A percentile compares a stretch with the other conserved stretches of the same genome.
phyloP scores from a whole-genome alignment of 2,113 vertebrate species.

The Choloepus hoffmanni region DNA sequence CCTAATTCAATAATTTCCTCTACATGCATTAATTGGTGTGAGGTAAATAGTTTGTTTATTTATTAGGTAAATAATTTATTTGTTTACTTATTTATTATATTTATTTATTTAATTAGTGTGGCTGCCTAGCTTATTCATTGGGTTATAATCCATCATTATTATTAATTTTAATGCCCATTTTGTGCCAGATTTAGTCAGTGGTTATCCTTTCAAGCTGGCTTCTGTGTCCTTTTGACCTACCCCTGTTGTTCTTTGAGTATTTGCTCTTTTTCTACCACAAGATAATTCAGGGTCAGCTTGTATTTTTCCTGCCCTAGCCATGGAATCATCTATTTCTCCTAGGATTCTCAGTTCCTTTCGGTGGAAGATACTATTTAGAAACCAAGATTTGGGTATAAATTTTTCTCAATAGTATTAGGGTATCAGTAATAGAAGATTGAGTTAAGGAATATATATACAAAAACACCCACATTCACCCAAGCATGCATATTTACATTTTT shows the following conservation, averaged over 20 bases:
- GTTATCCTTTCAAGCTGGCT: background rate
- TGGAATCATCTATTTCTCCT: background rate
- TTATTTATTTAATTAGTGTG: background rate
- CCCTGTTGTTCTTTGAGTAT: background rate
- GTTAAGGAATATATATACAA: background rate
- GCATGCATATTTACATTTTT: background rate
- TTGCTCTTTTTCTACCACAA: background rate
- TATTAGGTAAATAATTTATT: too few species aligned
- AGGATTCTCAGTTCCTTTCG: background rate
- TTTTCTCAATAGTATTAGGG: background rate
- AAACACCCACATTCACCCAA: fast-evolving
- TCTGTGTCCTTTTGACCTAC: background rate
- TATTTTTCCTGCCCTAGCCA: background rate
- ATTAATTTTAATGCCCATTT: background rate
- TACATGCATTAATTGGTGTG: background rate
- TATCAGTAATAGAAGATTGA: background rate
- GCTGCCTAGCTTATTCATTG: background rate
- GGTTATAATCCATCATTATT: background rate
- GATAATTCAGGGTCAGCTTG: background rate
- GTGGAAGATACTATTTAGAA: background rate
- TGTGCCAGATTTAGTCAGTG: background rate
- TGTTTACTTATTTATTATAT: background rate
- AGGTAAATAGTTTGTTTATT: background rate
- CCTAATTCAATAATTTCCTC: background rate
- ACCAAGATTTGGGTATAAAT: too few species aligned